A percentile compares a stretch with the other conserved stretches of the same genome.
Evolutionary conservation across 53 echinoderm and acorn worm genomes (phyloP).

Genomic region (Mesocentrotus franciscanus): DNA sequence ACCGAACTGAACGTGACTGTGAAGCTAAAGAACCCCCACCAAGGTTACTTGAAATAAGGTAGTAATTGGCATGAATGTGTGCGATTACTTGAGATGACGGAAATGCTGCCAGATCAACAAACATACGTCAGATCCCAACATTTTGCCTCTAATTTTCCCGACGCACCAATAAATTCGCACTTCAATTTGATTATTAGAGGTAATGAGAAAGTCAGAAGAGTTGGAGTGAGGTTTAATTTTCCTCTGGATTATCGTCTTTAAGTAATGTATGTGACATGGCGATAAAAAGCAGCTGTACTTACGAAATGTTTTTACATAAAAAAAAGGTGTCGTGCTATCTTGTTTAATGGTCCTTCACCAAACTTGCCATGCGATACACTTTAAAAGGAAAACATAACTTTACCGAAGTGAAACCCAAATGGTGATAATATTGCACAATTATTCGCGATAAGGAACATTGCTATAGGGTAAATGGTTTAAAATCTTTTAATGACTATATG

Average conservation of each 20-base stretch:
- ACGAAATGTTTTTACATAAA: not conserved
- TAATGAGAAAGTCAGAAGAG: not conserved
- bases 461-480: not conserved
- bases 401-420: not conserved
- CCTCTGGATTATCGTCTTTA: not conserved
- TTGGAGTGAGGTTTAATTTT: not conserved
- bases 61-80: slow-evolving; percentile 34
- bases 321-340: too few relatives aligned
- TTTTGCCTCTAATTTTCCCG: not conserved
- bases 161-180: slow-evolving; percentile 11
- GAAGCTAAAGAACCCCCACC: not conserved
- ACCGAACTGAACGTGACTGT: not conserved
- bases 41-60: slow-evolving; percentile 27
- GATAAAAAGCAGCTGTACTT: not conserved
- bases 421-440: not conserved
- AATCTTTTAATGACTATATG: not conserved
- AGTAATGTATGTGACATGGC: not conserved
- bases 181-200: slow-evolving; percentile 17
- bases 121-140: not conserved
- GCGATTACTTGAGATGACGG: slow-evolving; percentile 13
- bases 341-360: too few relatives aligned
- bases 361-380: too few relatives aligned
- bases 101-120: not conserved
- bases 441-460: too few relatives aligned
- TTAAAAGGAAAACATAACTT: not conserved